A percentile compares a stretch with the other conserved stretches of the same genome.
Conservation (phyloP, 2,888 invertebrate species). For the Tipula vernalis region DNA sequence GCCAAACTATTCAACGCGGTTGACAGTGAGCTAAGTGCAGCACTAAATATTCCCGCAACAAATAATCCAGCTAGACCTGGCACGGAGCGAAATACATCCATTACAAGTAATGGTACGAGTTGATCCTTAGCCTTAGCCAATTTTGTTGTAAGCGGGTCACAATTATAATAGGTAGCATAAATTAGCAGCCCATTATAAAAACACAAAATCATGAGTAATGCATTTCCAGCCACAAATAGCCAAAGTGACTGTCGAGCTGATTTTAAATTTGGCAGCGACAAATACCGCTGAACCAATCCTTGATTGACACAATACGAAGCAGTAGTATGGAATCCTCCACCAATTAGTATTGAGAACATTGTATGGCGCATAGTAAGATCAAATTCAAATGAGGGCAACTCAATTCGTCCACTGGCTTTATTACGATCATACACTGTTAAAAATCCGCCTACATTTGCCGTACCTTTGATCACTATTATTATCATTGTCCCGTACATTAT, state of each 20-base stretch:
- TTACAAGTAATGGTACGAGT: conserved; percentile 67
- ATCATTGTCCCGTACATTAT: conserved; percentile 65
- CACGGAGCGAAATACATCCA: conserved; percentile 63
- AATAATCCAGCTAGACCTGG: conserved; percentile 81
- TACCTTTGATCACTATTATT: conserved; percentile 60
- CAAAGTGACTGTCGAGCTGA: conserved; percentile 58
- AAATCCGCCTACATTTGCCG: conserved; percentile 57
- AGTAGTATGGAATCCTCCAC: conserved; percentile 64
- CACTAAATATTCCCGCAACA: conserved; percentile 32
- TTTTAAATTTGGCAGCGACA: conserved; percentile 56
- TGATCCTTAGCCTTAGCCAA: conserved; percentile 65
- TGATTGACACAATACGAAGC: conserved; percentile 70
- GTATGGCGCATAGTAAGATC: conserved; percentile 71
- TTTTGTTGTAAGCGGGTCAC: conserved; percentile 48
- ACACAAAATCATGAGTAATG: neutral
- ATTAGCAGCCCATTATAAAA: conserved; percentile 57
- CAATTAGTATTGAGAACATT: conserved; percentile 60
- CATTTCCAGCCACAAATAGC: conserved; percentile 48
- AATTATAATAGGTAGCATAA: conserved; percentile 51
- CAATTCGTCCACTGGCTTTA: conserved; percentile 54
- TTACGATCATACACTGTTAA: conserved; percentile 51
- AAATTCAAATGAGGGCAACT: conserved; percentile 56
- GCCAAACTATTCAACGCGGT: conserved; percentile 72
- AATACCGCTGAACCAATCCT: conserved; percentile 71
- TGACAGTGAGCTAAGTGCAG: conserved; percentile 71